These are phyloP conservation scores for Cyaniris semiargus DNA, from an alignment of 2,888 invertebrate genomes.

Conservation along the genomic window DNA sequence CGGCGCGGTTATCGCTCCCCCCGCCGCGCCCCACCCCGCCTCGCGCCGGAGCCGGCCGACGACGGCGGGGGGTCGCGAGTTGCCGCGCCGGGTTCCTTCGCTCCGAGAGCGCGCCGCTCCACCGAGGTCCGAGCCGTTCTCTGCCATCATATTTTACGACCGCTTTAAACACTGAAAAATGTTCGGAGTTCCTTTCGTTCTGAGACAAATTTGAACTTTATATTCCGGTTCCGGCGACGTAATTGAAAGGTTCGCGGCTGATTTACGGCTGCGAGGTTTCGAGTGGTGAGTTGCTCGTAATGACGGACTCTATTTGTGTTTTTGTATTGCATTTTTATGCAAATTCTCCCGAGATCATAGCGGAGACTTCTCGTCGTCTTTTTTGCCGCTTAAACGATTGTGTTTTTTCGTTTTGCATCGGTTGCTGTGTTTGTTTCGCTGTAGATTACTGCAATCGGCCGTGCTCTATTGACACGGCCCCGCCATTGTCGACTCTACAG, in stretches of 20 bases:
- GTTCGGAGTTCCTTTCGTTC: conserved; percentile 57
- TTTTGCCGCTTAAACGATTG: background rate
- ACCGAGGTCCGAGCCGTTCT: conserved; percentile 45
- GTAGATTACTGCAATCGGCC: conserved; percentile 50
- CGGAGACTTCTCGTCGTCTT: conserved; percentile 1
- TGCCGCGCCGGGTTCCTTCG: conserved; percentile 62
- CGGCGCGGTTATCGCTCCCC: conserved; percentile 73
- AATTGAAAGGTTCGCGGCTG: conserved; percentile 61
- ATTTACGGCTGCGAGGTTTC: conserved; percentile 61
- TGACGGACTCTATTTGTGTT: conserved; percentile 36
- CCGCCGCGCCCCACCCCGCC: conserved; percentile 46
- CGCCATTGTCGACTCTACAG: conserved; percentile 55
- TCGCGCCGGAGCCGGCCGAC: conserved; percentile 59
- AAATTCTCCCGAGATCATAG: conserved; percentile 18
- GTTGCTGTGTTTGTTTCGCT: conserved; percentile 13
- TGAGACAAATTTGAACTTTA: conserved; percentile 53
- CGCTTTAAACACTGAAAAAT: conserved; percentile 66
- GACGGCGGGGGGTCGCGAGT: conserved; percentile 74
- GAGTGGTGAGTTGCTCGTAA: conserved; percentile 61
- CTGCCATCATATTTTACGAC: conserved; percentile 55
- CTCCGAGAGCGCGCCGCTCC: conserved; percentile 58
- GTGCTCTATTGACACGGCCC: conserved; percentile 63
- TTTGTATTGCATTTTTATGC: conserved; percentile 34
- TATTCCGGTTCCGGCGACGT: conserved; percentile 54
- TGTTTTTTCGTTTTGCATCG: conserved; percentile 52